These are phyloP conservation scores for Hyposoter dolosus DNA, from an alignment of 2,888 invertebrate species.

Conservation along the genomic window DNA sequence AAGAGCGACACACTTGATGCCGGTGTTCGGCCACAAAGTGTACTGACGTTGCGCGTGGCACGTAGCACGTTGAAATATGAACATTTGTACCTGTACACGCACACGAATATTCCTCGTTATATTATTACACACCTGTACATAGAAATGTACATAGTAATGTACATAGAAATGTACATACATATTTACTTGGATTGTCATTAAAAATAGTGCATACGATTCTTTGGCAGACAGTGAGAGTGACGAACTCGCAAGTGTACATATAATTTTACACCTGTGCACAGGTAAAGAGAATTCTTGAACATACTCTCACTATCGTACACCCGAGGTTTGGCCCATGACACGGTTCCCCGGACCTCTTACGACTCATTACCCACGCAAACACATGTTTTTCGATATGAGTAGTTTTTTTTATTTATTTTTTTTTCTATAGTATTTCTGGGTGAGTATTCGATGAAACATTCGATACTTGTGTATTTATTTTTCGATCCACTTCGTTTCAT, in stretches of 20 bases:
- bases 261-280: conserved; percentile 63
- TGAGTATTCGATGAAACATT: neutral
- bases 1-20: conserved; percentile 53
- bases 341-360: conserved; percentile 52
- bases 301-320: conserved; percentile 34
- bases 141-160: too few relatives aligned
- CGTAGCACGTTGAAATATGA: conserved; percentile 72
- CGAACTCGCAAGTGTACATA: conserved; percentile 51
- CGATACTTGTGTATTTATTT: neutral
- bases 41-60: conserved; percentile 73
- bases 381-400: conserved; percentile 1
- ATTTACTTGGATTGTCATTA: conserved; percentile 72
- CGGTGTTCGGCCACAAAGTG: conserved; percentile 63
- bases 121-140: too few relatives aligned
- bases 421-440: neutral
- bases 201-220: conserved; percentile 70
- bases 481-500: conserved; percentile 11
- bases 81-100: conserved; percentile 33
- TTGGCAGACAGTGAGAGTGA: conserved; percentile 67
- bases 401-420: neutral
- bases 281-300: conserved; percentile 24
- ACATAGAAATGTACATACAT: neutral
- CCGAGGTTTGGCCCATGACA: conserved; percentile 65
- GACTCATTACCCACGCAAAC: conserved; percentile 49
- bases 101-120: conserved; percentile 47